A percentile compares a stretch with the other conserved stretches of the same genome.
Evolutionary conservation across 2,888 invertebrate genomes (phyloP).

Genomic region (Gymnosoma rotundatum): DNA sequence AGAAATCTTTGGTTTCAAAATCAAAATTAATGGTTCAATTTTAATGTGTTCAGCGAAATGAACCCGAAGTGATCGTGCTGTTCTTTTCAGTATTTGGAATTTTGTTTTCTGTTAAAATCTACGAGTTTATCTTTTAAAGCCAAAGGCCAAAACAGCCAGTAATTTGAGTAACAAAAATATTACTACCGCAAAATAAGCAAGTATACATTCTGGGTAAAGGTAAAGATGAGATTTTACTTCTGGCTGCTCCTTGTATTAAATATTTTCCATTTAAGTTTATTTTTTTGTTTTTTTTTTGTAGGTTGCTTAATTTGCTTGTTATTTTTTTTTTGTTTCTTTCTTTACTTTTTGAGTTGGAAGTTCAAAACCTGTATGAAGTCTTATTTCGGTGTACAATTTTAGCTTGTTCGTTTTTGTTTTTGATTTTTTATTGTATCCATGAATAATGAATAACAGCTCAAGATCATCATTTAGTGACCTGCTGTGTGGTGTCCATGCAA

Average conservation of each 20-base stretch:
- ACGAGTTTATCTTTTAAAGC: constrained; percentile 26
- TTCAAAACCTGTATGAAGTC: constrained; percentile 40
- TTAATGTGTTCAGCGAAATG: constrained; percentile 40
- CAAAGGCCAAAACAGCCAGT: constrained; percentile 54
- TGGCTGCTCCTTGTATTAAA: constrained; percentile 9
- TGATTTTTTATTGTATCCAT: constrained; percentile 11
- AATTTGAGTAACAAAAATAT: constrained; percentile 44
- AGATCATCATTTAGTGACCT: constrained; percentile 70
- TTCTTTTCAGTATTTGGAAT: constrained; percentile 2
- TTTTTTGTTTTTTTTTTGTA: constrained; percentile 28
- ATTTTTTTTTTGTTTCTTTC: constrained; percentile 30
- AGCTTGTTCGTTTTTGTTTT: neutral
- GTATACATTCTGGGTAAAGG: neutral
- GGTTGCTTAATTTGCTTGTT: constrained; percentile 26
- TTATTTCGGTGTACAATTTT: constrained; percentile 35
- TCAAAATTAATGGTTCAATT: constrained; percentile 61
- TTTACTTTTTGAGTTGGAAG: constrained; percentile 43
- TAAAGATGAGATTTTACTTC: constrained; percentile 1
- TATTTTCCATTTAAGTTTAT: neutral
- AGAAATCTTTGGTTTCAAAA: constrained; percentile 33
- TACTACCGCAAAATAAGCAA: neutral
- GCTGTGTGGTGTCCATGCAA: constrained; percentile 51
- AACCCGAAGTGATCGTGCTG: constrained; percentile 45
- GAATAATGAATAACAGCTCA: constrained; percentile 66
- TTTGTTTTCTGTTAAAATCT: constrained; percentile 11